Evolutionary conservation across 2,113 vertebrate genomes (phyloP), one percentile per base, ranked within the genome.

Genomic region (Cranoglanis bouderius): DNA sequence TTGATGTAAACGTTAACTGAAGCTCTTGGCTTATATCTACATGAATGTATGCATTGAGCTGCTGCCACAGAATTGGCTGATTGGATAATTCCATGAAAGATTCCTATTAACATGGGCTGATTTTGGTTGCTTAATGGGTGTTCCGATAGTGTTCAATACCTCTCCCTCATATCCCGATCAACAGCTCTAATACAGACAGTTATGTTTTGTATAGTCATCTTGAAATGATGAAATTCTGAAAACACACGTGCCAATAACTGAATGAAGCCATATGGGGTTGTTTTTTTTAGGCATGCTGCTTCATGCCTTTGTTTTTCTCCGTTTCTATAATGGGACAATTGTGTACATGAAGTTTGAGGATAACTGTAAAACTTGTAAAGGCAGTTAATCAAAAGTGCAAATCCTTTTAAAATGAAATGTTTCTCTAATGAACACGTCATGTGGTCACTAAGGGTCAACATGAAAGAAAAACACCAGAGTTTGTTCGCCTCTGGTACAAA

Each of bases 141-240:
- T 38, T 55, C 14, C 12, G 24, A 29, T 59, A 75, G 65, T 38
- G 10, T 67, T 87, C 65, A 43, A 24, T 65, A 77, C 35, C 86
- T 35, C n/a, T 86, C 29, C 0, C 24, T 55, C 40, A 32, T 85
- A 53, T 53, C 72, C 57, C 5, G 14, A 80, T 61, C 46, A 65
- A 38, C 51, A 78, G 16, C 55, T 80, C 46, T 80, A 53, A 78
- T 40, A 53, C 70, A 61, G 55, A 85, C 70, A 49, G 72, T 85
- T 65, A 53, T 85, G 57, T 78, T 78, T 85, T 51, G 43, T 55
- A 84, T 57, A 59, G 82, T 61, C 35, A 61, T 49, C 38, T 55
- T 61, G 46, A 74, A 65, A 53, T 88, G 55, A 88, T 88, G 87
- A 88, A 88, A 75, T 75, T 53, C 35, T 83, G 57, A 43, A 53